phyloP scores from a whole-genome alignment of 2,797 vertebrate species.

The Melanotaenia pygmaea region DNA sequence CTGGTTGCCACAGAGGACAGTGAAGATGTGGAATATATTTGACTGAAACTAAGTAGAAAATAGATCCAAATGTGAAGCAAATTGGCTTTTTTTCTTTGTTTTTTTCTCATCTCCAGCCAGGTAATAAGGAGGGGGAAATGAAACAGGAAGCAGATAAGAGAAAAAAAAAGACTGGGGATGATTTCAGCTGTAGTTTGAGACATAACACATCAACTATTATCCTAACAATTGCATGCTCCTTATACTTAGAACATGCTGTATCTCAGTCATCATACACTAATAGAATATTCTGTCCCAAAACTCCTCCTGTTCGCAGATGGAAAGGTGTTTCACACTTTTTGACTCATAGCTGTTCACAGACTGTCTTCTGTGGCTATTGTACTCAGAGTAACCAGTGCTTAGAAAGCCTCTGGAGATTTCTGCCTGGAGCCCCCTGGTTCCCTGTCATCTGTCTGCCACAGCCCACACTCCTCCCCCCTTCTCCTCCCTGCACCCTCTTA shows the following conservation, averaged over 20 bases:
- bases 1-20: slow-evolving; percentile 35
- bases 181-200: slow-evolving; percentile 56
- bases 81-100: not conserved
- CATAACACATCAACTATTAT: slow-evolving; percentile 54
- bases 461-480: slow-evolving; percentile 46
- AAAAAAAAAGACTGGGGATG: slow-evolving; percentile 39
- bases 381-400: slow-evolving; percentile 66
- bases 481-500: slow-evolving; percentile 53
- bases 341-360: slow-evolving; percentile 64
- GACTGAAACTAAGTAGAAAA: slow-evolving; percentile 29
- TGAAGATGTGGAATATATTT: slow-evolving; percentile 38
- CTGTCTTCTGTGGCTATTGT: slow-evolving; percentile 67
- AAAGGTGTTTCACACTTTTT: slow-evolving; percentile 71
- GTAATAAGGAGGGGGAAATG: slow-evolving; percentile 27
- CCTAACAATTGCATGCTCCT: slow-evolving; percentile 24
- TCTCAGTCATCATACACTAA: slow-evolving; percentile 53
- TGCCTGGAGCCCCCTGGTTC: slow-evolving; percentile 63
- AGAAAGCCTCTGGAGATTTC: slow-evolving; percentile 69
- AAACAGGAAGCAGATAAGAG: slow-evolving; percentile 35
- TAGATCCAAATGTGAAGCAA: slow-evolving; percentile 12
- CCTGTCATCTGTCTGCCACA: slow-evolving; percentile 73
- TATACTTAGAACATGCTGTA: slow-evolving; percentile 41
- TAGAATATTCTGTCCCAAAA: slow-evolving; percentile 68
- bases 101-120: slow-evolving; percentile 12
- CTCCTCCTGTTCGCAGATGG: slow-evolving; percentile 53